phyloP scores from a whole-genome alignment of 2,113 vertebrate genomes.

The Columbina picui region DNA sequence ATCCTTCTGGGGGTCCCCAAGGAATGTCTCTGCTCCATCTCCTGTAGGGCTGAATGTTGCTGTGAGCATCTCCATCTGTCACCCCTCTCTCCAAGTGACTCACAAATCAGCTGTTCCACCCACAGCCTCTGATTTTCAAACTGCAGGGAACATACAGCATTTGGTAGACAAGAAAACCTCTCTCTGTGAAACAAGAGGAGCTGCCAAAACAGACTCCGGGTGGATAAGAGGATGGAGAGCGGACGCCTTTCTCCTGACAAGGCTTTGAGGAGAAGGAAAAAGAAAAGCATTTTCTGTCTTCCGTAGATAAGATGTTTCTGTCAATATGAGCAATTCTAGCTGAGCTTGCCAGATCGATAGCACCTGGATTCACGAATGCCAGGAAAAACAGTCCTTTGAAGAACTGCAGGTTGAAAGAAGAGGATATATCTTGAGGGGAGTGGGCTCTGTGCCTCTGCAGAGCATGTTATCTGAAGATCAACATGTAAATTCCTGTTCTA shows the following conservation, averaged over 20 bases:
- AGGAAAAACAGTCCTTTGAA: slow-evolving; percentile 47
- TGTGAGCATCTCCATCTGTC: neutral
- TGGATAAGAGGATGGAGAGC: neutral
- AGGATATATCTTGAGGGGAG: slow-evolving; percentile 17
- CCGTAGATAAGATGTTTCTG: neutral
- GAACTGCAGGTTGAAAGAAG: neutral
- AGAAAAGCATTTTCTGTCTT: neutral
- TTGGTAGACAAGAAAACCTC: neutral
- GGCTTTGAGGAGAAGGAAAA: neutral
- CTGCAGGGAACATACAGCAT: neutral
- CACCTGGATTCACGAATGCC: slow-evolving; percentile 20
- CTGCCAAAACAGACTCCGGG: neutral
- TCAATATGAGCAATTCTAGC: neutral
- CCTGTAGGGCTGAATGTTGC: fast-evolving
- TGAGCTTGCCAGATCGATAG: slow-evolving; percentile 32
- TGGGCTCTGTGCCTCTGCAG: neutral
- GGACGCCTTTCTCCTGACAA: fast-evolving
- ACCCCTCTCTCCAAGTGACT: neutral
- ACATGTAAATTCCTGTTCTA: slow-evolving; percentile 25
- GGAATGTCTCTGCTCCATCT: neutral
- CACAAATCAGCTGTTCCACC: neutral
- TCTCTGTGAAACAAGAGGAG: neutral
- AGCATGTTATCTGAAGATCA: slow-evolving; percentile 17
- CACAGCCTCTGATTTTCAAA: neutral
- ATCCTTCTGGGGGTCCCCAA: neutral